These are phyloP conservation scores for Tympanoctomys barrerae DNA, from an alignment of 2,797 vertebrate species.

Conservation along the genomic window DNA sequence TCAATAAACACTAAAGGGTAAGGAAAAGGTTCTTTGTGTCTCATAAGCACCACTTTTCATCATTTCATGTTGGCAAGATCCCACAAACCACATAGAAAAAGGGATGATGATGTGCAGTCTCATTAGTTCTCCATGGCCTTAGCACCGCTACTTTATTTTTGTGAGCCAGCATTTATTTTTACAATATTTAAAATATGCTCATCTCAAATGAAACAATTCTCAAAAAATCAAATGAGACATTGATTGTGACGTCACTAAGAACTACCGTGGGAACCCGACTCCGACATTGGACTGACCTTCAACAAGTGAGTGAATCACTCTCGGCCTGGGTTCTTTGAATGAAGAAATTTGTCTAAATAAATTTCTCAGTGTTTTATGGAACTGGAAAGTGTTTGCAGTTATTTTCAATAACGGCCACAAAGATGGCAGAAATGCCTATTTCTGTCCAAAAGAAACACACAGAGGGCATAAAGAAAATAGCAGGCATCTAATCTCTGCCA, in stretches of 20 bases:
- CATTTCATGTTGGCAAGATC: not conserved
- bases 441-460: not conserved
- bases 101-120: not conserved
- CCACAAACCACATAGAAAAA: not conserved
- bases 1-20: slow-evolving; percentile 42
- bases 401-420: slow-evolving; percentile 27
- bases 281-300: slow-evolving; percentile 27
- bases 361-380: slow-evolving; percentile 10
- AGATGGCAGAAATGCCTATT: slow-evolving; percentile 30
- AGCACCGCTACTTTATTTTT: not conserved
- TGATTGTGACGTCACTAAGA: slow-evolving; percentile 31
- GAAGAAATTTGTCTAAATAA: not conserved
- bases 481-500: not conserved
- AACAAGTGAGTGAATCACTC: not conserved
- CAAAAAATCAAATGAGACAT: slow-evolving; percentile 12
- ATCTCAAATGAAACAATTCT: slow-evolving; percentile 38
- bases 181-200: not conserved
- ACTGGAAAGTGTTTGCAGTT: not conserved
- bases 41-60: not conserved
- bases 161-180: not conserved
- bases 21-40: not conserved
- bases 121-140: not conserved
- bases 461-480: not conserved
- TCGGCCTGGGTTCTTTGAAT: not conserved
- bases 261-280: not conserved